Conservation (phyloP, 2,797 vertebrate species). For the Myripristis murdjan region DNA sequence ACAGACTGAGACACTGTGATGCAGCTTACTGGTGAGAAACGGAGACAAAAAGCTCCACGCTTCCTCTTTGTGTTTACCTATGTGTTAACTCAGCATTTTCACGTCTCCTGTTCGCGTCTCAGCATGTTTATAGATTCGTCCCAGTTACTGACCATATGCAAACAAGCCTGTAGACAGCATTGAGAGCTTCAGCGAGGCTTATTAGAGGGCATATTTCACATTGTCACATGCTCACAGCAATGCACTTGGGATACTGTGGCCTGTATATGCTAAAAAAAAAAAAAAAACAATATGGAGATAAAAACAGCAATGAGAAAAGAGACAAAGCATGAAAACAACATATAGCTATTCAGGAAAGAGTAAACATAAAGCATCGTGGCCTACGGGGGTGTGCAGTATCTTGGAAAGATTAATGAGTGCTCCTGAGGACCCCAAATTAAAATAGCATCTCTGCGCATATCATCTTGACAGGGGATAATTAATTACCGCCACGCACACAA, state of each 20-base stretch:
- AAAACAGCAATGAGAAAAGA: conserved; percentile 14
- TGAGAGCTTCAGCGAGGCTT: conserved; percentile 12
- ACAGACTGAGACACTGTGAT: conserved; percentile 34
- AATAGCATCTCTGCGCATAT: conserved; percentile 70
- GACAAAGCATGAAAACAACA: conserved; percentile 30
- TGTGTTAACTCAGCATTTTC: conserved; percentile 55
- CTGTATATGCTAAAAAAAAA: conserved; percentile 30
- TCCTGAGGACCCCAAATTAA: conserved; percentile 66
- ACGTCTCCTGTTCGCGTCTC: conserved; percentile 31
- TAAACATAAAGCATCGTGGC: conserved; percentile 49
- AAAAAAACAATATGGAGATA: conserved; percentile 4
- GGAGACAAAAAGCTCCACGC: conserved; percentile 22
- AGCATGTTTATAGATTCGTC: conserved; percentile 60
- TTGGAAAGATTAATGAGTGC: conserved; percentile 78
- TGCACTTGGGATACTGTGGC: neutral
- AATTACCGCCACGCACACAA: conserved; percentile 60
- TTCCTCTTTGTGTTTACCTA: conserved; percentile 24
- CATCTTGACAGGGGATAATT: conserved; percentile 69
- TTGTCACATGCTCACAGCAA: conserved; percentile 1
- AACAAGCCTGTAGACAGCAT: neutral
- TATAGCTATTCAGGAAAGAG: conserved; percentile 19
- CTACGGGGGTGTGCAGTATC: conserved; percentile 39
- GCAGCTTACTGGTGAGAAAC: conserved; percentile 39
- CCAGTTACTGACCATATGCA: conserved; percentile 57
- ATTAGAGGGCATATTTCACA: conserved; percentile 28